These are phyloP conservation scores for Scolopax rusticola DNA, from an alignment of 2,797 vertebrate genomes.

Conservation along the genomic window DNA sequence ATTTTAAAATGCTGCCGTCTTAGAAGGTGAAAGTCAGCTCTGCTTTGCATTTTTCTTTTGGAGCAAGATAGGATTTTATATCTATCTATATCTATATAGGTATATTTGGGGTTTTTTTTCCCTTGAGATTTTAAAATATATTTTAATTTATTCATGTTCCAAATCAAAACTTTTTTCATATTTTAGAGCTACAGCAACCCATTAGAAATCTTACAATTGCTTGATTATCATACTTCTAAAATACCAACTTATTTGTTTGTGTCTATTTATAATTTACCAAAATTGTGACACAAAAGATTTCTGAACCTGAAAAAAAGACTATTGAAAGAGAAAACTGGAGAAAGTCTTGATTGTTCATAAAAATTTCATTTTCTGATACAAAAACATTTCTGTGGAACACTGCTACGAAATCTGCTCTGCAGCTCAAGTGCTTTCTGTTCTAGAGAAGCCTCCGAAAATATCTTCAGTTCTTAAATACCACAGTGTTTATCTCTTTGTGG, in stretches of 20 bases:
- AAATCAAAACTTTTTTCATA: background rate
- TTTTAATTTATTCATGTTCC: background rate
- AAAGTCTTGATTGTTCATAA: background rate
- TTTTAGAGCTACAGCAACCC: background rate
- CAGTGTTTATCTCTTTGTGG: conserved; percentile 57
- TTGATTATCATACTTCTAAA: background rate
- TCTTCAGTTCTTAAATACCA: conserved; percentile 42
- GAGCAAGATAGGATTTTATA: background rate
- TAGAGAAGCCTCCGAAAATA: conserved; percentile 54
- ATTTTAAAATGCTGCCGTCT: background rate
- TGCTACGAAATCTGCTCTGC: background rate
- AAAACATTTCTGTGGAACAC: background rate
- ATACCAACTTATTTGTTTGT: background rate
- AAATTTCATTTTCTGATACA: background rate
- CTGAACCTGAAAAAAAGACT: background rate
- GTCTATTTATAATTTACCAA: background rate
- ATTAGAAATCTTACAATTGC: background rate
- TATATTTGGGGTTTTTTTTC: background rate
- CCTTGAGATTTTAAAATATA: background rate
- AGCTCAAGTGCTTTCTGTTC: conserved; percentile 17
- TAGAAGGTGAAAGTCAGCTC: background rate
- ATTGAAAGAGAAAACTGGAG: background rate
- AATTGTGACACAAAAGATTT: background rate
- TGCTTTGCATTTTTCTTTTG: background rate
- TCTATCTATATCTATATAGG: accelerated